Base-by-base conservation (phyloP, 2,113 vertebrate genomes). In the Pseudorhombus dupliciocellatus region DNA sequence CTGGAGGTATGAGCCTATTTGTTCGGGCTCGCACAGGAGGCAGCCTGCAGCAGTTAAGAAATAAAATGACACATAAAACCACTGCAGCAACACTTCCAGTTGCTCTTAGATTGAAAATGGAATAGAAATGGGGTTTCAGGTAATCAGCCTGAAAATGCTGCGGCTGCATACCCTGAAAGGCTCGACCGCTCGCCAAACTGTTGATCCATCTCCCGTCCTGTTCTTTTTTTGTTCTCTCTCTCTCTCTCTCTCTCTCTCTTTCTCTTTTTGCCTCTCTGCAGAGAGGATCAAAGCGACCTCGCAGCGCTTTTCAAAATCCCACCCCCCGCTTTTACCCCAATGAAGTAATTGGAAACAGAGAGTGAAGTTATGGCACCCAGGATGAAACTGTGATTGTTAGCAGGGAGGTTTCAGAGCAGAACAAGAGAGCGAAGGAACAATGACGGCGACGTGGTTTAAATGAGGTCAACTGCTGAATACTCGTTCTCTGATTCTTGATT, bases 281-380 rank as follows among this genome's bases (percentile, higher is more conserved):
- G 69, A 79, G 59, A 84, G 56, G 80, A 92, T 89, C 85, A 87
- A 88, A 90, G 84, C 20, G 2, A 75, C 61, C 73, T 59, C 4
- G 22, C 59, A 66, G 74, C 6, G 2, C n/a, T 66, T 79, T 77
- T 75, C 60, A 65, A 37, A 64, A 63, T 72, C 11, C 34, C 28
- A n/a, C 46, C 2, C 31, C n/a, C 30, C 1, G 3, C 59, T 80
- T 53, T 62, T 66, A 65, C 46, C 77, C 78, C 73, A 50, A 25
- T 78, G 70, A 61, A 51, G 72, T 90, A 88, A 92, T 87, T 88
- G 83, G 61, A 92, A 88, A 61, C 88, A 90, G 86, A 87, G 52
- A 58, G 53, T 7, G 51, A 60, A 70, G 61, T 84, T 57, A 69
- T 51, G n/a, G 40, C 0, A 18, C 53, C 56, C 70, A 59, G 65